phyloP scores from a whole-genome alignment of 2,888 invertebrate species.

The Agrypnus murinus region DNA sequence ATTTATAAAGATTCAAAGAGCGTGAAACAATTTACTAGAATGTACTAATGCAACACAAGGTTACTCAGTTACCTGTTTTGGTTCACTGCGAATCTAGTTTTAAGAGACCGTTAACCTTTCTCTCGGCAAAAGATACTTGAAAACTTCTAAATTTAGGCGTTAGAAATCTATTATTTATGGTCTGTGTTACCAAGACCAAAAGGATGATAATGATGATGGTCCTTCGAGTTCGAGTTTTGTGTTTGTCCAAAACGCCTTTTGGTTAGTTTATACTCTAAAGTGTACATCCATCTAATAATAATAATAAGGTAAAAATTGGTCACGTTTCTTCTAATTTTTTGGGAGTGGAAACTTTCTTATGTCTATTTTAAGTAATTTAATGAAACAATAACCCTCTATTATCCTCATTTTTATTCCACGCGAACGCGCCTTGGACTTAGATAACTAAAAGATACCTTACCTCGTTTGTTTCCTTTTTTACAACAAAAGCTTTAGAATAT shows the following conservation, averaged over 20 bases:
- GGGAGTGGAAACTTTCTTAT: conserved; percentile 1
- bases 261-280: too few relatives aligned
- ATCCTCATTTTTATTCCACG: conserved; percentile 18
- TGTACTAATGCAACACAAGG: conserved; percentile 53
- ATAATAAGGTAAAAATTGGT: background rate
- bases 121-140: conserved; percentile 38
- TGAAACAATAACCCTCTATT: conserved; percentile 11
- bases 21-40: conserved; percentile 44
- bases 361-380: conserved; percentile 6
- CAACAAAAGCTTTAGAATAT: conserved; percentile 25
- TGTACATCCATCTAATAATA: too few relatives aligned
- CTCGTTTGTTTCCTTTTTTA: background rate
- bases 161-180: conserved; percentile 37
- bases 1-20: conserved; percentile 30
- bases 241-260: too few relatives aligned
- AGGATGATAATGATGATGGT: conserved; percentile 10
- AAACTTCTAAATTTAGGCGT: conserved; percentile 37
- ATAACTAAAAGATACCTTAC: background rate
- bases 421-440: conserved; percentile 14
- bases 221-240: background rate
- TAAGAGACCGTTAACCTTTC: conserved; percentile 59
- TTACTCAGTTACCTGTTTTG: conserved; percentile 57
- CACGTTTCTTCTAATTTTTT: background rate
- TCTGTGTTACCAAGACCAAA: conserved; percentile 14
- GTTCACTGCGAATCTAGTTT: conserved; percentile 57